Percentiles rank a stretch among this genome's conserved stretches.
Conservation (phyloP, 2,113 vertebrate genomes). For the Gadus chalcogrammus region DNA sequence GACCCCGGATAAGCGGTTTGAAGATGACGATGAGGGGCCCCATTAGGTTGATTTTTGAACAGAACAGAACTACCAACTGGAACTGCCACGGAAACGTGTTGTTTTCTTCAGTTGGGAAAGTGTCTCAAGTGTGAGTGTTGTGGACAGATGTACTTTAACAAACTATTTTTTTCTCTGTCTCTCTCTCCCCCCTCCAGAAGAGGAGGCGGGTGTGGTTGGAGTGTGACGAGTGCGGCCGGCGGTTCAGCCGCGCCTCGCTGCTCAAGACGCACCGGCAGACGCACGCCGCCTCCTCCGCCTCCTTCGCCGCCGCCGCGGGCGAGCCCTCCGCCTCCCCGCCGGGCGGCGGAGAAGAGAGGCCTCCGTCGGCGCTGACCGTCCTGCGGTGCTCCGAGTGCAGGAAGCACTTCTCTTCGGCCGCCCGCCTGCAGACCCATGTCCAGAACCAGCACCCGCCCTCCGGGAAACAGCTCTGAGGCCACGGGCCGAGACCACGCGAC, state of each 20-base stretch:
- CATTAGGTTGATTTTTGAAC: too few species aligned
- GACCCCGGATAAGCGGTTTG: too few species aligned
- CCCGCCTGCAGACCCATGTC: slow-evolving; percentile 61
- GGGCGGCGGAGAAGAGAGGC: neutral
- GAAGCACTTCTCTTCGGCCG: slow-evolving; percentile 63
- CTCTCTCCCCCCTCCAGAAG: slow-evolving; percentile 46
- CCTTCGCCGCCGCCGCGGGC: neutral
- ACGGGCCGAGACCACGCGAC: neutral
- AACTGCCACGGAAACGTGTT: neutral
- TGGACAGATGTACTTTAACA: neutral
- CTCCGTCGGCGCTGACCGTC: neutral
- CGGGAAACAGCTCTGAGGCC: slow-evolving; percentile 38
- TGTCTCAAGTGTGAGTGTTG: too few species aligned
- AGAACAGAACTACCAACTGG: neutral
- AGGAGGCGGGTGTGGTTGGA: slow-evolving; percentile 57
- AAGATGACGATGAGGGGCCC: too few species aligned
- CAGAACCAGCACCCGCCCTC: slow-evolving; percentile 48
- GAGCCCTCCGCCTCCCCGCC: slow-evolving; percentile 5
- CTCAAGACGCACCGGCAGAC: slow-evolving; percentile 70
- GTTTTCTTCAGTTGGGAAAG: neutral
- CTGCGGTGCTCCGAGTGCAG: slow-evolving; percentile 57
- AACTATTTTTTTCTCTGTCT: neutral
- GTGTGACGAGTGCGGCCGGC: slow-evolving; percentile 70
- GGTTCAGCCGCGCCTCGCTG: slow-evolving; percentile 68
- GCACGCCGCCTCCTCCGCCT: slow-evolving; percentile 29